These are phyloP conservation scores for Rhynchotus rufescens DNA, from an alignment of 2,797 vertebrate genomes.

Conservation along the genomic window DNA sequence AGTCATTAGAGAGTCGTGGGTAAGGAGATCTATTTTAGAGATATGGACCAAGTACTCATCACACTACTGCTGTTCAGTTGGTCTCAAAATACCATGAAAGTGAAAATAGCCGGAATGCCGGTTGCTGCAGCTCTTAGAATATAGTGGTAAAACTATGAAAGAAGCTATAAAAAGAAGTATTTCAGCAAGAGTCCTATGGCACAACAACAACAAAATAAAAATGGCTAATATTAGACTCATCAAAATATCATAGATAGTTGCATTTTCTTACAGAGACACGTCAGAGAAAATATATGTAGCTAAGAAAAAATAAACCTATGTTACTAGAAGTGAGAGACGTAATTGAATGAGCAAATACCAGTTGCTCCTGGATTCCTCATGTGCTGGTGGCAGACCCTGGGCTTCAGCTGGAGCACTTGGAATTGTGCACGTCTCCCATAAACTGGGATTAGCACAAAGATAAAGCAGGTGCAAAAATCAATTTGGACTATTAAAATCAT, in stretches of 20 bases:
- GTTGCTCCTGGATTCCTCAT: background rate
- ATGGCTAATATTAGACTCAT: background rate
- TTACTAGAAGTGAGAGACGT: background rate
- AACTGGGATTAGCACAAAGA: background rate
- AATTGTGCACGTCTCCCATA: background rate
- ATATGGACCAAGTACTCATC: background rate
- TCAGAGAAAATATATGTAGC: background rate
- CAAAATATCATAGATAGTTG: background rate
- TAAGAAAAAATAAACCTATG: background rate
- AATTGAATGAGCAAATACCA: background rate
- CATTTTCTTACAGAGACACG: background rate
- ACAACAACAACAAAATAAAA: background rate
- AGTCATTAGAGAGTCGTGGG: background rate
- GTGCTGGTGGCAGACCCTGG: background rate
- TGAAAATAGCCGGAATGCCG: background rate
- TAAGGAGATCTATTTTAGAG: background rate
- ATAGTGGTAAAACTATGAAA: background rate
- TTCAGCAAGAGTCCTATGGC: background rate
- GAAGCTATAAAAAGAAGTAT: background rate
- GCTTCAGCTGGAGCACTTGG: background rate
- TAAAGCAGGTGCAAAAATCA: background rate
- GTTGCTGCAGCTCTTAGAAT: slow-evolving; percentile 23
- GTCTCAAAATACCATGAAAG: background rate
- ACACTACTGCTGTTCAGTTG: background rate
- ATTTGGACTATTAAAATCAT: background rate